Percentiles rank a stretch among this genome's conserved stretches.
Evolutionary conservation across 2,888 invertebrate species (phyloP).

Genomic region (Acrobasis repandana): DNA sequence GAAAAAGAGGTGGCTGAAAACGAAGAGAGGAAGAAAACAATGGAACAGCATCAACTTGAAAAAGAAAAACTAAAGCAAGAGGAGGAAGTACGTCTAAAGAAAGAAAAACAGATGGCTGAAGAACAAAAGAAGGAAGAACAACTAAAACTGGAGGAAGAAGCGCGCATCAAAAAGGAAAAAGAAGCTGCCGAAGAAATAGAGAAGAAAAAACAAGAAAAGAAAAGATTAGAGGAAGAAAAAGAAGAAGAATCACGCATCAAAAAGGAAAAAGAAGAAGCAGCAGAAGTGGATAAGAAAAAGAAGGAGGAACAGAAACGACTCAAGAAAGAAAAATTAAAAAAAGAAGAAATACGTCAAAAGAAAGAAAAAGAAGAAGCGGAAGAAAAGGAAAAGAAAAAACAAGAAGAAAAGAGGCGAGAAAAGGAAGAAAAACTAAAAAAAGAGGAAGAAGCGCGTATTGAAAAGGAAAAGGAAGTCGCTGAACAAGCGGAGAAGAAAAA

Average conservation of each 20-base stretch:
- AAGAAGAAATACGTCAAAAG: constrained; percentile 15
- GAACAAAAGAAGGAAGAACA: constrained; percentile 1
- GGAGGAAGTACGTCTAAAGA: constrained; percentile 16
- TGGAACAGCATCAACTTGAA: constrained; percentile 19
- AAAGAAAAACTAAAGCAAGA: constrained; percentile 30
- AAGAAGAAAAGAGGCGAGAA: background rate
- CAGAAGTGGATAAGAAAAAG: constrained; percentile 19
- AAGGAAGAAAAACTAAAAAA: constrained; percentile 17
- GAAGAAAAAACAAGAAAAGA: constrained; percentile 6
- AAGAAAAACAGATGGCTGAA: constrained; percentile 3
- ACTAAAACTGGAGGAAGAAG: constrained; percentile 29
- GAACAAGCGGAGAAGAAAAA: background rate
- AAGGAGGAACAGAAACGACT: constrained; percentile 14
- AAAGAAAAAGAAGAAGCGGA: constrained; percentile 16
- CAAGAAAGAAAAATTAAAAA: constrained; percentile 15
- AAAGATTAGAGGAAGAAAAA: constrained; percentile 21
- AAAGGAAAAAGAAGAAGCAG: constrained; percentile 21
- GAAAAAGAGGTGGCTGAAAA: constrained; percentile 24
- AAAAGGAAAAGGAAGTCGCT: background rate
- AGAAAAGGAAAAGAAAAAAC: constrained; percentile 9
- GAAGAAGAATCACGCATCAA: constrained; percentile 11
- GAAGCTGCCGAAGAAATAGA: constrained; percentile 19
- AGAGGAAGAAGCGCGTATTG: constrained; percentile 24
- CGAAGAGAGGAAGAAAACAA: constrained; percentile 15
- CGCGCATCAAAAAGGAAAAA: constrained; percentile 16